Evolutionary conservation across 1,140 invertebrate genomes (phyloP).

Genomic region (Diplogasteroides magnus): DNA sequence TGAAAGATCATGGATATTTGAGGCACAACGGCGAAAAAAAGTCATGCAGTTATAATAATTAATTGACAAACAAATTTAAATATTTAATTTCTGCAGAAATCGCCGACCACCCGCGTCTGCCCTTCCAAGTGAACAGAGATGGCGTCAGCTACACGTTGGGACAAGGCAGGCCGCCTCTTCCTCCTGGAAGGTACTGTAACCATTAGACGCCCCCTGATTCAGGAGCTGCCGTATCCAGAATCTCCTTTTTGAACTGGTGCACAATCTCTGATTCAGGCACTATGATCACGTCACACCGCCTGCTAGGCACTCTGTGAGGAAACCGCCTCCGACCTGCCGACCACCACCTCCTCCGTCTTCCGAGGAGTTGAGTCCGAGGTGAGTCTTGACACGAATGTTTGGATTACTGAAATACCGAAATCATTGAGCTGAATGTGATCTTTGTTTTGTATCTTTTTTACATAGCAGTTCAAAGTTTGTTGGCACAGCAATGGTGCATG

Average conservation of each 20-base stretch:
- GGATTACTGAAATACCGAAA: too few species aligned
- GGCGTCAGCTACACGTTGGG: background rate
- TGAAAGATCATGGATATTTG: too few species aligned
- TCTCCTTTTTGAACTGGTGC: background rate
- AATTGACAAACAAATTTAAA: too few species aligned
- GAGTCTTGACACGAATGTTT: conserved; percentile 17
- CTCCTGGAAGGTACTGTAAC: too few species aligned
- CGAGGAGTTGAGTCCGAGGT: conserved; percentile 5
- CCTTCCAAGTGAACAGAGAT: background rate
- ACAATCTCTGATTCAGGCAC: background rate
- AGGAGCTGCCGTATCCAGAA: too few species aligned
- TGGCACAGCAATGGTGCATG: too few species aligned
- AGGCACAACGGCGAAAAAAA: too few species aligned
- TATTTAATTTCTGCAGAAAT: too few species aligned
- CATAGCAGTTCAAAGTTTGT: too few species aligned
- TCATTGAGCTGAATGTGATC: background rate
- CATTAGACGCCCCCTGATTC: too few species aligned
- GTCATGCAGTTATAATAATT: too few species aligned
- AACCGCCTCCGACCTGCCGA: conserved; percentile 28
- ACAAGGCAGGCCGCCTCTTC: too few species aligned
- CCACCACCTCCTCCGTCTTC: conserved; percentile 22
- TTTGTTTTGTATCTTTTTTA: background rate
- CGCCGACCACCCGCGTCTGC: background rate
- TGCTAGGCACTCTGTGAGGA: conserved; percentile 1
- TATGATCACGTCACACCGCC: background rate